Evolutionary conservation across 37 sponge, comb jelly and placozoan genomes (phyloP), one percentile per base, ranked within the genome.

Genomic region (Agelas oroides): DNA sequence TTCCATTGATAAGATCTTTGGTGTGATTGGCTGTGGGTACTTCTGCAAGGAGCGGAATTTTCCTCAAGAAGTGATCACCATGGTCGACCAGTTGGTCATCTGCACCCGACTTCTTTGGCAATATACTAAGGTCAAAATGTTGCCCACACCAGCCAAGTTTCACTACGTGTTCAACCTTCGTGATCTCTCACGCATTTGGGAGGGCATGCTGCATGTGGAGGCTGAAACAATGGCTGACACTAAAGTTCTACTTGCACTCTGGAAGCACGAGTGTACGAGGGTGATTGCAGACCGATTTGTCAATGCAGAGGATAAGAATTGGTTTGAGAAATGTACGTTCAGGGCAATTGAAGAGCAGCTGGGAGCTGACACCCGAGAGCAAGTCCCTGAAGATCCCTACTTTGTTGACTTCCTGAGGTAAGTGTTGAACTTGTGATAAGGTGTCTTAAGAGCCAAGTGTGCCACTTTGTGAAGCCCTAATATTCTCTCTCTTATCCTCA

Each of bases 121-220:
- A 74, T 60, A 74, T 19, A 97, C 97, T 11, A 99, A 99, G 59
- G 87, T 89, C 23, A 97, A 93, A 82, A 97, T 99, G 94, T 86
- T 99, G 16, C 99, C 99, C 11, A 99, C 99, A 21, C 99, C 99
- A 1, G 99, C 99, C 64, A 99, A 99, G 79, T 99, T 99, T 77
- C 99, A 99, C 78, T 99, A 99, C 80, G 86, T 95, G 24, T 99
- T 99, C 86, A 99, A 99, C 76, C 88, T 99, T 66, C 89, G 99
- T 32, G 99, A 99, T 75, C 87, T 99, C 70, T 97, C 97, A 25
- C 95, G 99, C 6, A 97, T 99, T 56, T 99, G 99, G 99, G 96
- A 99, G 74, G 99, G 99, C 21, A 95, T 95, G 83, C 91, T 99
- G 28, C 84, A 95, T 40, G 76, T 95, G 13, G 70, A 79, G 19